A percentile compares a stretch with the other conserved stretches of the same genome.
Conservation (phyloP, 2,888 invertebrate species). For the Polylopha cassiicola region DNA sequence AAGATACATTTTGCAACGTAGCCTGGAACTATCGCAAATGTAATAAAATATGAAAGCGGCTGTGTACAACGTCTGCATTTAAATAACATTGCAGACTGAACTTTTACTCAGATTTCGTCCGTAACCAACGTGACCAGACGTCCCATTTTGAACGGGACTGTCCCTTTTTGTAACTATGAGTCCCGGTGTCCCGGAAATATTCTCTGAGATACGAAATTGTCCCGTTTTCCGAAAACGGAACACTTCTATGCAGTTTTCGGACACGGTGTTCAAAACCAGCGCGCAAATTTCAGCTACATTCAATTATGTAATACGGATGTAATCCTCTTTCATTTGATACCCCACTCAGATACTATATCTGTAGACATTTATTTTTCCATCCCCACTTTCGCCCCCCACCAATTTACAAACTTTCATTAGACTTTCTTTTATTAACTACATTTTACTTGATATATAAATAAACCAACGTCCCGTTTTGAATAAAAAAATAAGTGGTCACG, state of each 20-base stretch:
- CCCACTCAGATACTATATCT: too few relatives aligned
- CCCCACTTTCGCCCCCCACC: too few relatives aligned
- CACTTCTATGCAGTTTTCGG: neutral
- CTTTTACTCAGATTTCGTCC: slow-evolving; percentile 57
- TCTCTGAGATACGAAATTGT: neutral
- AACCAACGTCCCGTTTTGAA: too few relatives aligned
- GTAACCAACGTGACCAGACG: slow-evolving; percentile 27
- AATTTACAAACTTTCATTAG: too few relatives aligned
- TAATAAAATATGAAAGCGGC: slow-evolving; percentile 35
- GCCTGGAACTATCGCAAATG: slow-evolving; percentile 26
- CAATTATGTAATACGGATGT: too few relatives aligned
- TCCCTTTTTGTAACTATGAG: neutral
- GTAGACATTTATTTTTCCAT: too few relatives aligned
- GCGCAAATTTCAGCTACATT: too few relatives aligned
- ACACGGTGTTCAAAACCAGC: neutral
- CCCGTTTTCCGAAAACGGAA: neutral
- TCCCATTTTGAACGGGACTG: neutral
- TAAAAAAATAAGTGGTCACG: too few relatives aligned
- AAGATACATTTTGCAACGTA: slow-evolving; percentile 3
- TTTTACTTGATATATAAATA: too few relatives aligned
- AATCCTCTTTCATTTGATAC: too few relatives aligned
- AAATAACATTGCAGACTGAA: slow-evolving; percentile 50
- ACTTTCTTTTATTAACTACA: too few relatives aligned
- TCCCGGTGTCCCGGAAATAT: neutral
- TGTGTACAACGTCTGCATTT: slow-evolving; percentile 47